phyloP scores from a whole-genome alignment of 2,797 vertebrate species.

The Capromys pilorides region DNA sequence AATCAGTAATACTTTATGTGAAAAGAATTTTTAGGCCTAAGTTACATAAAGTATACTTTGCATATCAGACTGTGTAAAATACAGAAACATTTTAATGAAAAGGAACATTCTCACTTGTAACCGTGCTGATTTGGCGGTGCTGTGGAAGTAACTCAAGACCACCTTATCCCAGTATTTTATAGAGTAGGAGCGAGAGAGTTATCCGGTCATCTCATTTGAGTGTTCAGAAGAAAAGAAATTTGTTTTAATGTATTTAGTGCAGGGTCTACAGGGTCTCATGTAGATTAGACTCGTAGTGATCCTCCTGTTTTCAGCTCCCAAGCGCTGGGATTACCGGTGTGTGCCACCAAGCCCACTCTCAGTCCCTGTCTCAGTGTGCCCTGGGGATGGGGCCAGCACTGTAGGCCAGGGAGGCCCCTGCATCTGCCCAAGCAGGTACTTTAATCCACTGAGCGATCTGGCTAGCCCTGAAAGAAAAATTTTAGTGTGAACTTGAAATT shows the following conservation, averaged over 20 bases:
- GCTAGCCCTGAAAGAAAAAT: not conserved
- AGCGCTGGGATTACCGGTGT: no score
- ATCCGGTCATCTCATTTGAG: constrained; percentile 21
- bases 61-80: constrained; percentile 28
- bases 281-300: no score
- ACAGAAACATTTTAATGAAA: not conserved
- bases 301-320: no score
- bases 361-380: no score
- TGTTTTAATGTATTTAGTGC: no score
- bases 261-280: no score
- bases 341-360: no score
- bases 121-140: not conserved
- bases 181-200: not conserved
- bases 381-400: no score
- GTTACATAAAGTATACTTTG: constrained; percentile 37
- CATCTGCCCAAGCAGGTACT: no score
- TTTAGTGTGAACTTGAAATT: constrained; percentile 32
- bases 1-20: constrained; percentile 29
- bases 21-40: not conserved
- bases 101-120: not conserved
- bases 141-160: not conserved
- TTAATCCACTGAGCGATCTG: no score
- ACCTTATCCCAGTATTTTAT: constrained; percentile 10
- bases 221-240: not conserved
- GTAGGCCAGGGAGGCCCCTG: no score